Percentiles rank a stretch among this genome's conserved stretches.
Evolutionary conservation across 2,113 vertebrate genomes (phyloP).

Genomic region (Scortum barcoo): DNA sequence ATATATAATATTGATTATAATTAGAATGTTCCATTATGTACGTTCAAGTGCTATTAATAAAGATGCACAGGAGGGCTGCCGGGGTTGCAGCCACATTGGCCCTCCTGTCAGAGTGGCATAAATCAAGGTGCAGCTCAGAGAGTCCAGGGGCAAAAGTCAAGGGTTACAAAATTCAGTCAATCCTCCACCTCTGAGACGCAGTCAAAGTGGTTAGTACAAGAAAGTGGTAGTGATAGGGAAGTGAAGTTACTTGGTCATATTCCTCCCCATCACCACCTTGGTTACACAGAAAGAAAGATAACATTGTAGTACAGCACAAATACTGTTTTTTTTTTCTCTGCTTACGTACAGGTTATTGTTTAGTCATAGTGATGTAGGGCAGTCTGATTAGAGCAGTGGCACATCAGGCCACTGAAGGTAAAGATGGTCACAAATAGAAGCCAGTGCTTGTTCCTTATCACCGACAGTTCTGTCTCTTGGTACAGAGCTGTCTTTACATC

Average conservation of each 20-base stretch:
- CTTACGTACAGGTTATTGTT: slow-evolving; percentile 36
- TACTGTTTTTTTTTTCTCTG: slow-evolving; percentile 38
- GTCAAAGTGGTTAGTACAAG: slow-evolving; percentile 82
- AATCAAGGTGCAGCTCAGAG: slow-evolving; percentile 83
- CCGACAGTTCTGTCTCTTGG: slow-evolving; percentile 33
- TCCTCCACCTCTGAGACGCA: slow-evolving; percentile 77
- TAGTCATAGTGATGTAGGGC: slow-evolving; percentile 39
- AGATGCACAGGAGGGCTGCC: slow-evolving; percentile 67
- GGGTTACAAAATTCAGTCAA: slow-evolving; percentile 82
- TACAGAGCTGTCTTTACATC: slow-evolving; percentile 49
- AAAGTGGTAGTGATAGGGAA: slow-evolving; percentile 30
- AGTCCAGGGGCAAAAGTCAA: slow-evolving; percentile 68
- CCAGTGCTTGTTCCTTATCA: slow-evolving; percentile 59
- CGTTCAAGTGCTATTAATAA: slow-evolving; percentile 86
- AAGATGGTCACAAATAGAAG: slow-evolving; percentile 37
- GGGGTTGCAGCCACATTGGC: slow-evolving; percentile 18
- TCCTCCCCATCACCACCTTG: slow-evolving; percentile 44
- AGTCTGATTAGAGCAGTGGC: slow-evolving; percentile 46
- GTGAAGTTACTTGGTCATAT: slow-evolving; percentile 37
- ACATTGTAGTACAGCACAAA: slow-evolving; percentile 53
- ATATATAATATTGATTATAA: slow-evolving; percentile 80
- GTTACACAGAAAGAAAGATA: slow-evolving; percentile 57
- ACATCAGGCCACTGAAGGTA: slow-evolving; percentile 40
- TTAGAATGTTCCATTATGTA: slow-evolving; percentile 79
- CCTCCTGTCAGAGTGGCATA: slow-evolving; percentile 77